These are phyloP conservation scores for Noctua janthe DNA, from an alignment of 2,888 invertebrate genomes.

Conservation along the genomic window DNA sequence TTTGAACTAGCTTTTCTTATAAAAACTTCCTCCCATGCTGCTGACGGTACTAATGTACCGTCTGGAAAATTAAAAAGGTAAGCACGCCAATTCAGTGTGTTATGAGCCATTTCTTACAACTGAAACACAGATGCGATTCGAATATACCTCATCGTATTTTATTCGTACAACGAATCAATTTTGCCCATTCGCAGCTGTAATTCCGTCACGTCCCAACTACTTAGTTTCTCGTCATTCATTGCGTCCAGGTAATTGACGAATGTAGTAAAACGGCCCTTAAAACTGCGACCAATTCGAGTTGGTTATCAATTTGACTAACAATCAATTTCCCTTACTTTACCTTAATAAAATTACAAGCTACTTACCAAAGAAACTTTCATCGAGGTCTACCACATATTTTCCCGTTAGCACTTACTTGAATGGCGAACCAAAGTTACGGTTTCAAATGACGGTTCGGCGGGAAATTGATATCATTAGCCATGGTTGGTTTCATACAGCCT, in stretches of 20 bases:
- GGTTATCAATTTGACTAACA: background rate
- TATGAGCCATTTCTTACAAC: background rate
- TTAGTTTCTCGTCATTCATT: no score
- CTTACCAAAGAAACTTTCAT: constrained; percentile 22
- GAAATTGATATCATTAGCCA: constrained; percentile 62
- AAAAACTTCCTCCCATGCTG: background rate
- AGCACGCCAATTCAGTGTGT: background rate
- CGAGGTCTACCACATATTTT: constrained; percentile 17
- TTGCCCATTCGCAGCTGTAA: no score
- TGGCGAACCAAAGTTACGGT: constrained; percentile 35
- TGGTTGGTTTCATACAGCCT: constrained; percentile 39
- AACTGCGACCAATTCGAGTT: background rate
- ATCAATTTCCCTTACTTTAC: background rate
- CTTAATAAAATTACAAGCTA: background rate
- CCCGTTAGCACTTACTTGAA: constrained; percentile 28
- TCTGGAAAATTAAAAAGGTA: background rate
- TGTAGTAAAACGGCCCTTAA: no score
- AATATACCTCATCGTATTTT: background rate
- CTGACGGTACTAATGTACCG: background rate
- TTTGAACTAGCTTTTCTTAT: background rate
- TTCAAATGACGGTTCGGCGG: constrained; percentile 44
- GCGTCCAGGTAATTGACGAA: no score
- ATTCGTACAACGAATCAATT: no score
- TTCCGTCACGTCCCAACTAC: no score
- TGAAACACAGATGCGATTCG: background rate